Conservation (phyloP, 1,140 invertebrate genomes). For the Apis florea region DNA sequence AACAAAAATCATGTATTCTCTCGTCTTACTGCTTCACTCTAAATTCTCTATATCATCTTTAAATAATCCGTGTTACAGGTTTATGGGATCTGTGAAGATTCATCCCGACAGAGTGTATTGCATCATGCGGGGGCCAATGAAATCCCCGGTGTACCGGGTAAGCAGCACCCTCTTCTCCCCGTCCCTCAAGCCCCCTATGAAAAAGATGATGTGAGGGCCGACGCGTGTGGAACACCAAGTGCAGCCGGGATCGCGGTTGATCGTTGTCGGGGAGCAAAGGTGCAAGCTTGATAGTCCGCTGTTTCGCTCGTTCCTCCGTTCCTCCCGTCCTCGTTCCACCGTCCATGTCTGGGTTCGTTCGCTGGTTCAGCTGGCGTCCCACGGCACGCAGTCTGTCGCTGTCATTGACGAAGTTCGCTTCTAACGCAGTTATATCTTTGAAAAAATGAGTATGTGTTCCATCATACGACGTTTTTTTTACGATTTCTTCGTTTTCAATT, state of each 20-base stretch:
- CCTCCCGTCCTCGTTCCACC: slow-evolving; percentile 10
- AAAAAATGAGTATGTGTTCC: not conserved
- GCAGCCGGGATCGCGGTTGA: slow-evolving; percentile 48
- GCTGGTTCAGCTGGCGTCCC: slow-evolving; percentile 32
- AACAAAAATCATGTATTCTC: not conserved
- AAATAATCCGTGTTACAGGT: not conserved
- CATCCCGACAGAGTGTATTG: slow-evolving; percentile 27
- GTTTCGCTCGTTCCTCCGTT: slow-evolving; percentile 27
- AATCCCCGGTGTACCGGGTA: slow-evolving; percentile 32
- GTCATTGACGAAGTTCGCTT: slow-evolving; percentile 30
- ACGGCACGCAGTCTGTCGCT: slow-evolving; percentile 50
- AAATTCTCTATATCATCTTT: not conserved
- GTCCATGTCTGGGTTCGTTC: slow-evolving; percentile 16
- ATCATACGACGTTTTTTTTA: not conserved
- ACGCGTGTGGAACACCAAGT: slow-evolving; percentile 61
- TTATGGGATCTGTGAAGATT: not conserved
- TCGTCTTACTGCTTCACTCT: not conserved
- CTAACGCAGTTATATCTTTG: not conserved
- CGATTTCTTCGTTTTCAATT: not conserved
- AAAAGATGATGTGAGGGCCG: slow-evolving; percentile 46
- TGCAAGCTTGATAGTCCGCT: slow-evolving; percentile 42
- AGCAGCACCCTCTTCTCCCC: slow-evolving; percentile 31
- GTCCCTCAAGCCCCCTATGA: slow-evolving; percentile 28
- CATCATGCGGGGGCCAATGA: slow-evolving; percentile 37
- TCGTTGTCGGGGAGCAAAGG: slow-evolving; percentile 30